Evolutionary conservation across 2,797 vertebrate genomes (phyloP), one percentile per base, ranked within the genome.

Genomic region (Melanotaenia nigrans): DNA sequence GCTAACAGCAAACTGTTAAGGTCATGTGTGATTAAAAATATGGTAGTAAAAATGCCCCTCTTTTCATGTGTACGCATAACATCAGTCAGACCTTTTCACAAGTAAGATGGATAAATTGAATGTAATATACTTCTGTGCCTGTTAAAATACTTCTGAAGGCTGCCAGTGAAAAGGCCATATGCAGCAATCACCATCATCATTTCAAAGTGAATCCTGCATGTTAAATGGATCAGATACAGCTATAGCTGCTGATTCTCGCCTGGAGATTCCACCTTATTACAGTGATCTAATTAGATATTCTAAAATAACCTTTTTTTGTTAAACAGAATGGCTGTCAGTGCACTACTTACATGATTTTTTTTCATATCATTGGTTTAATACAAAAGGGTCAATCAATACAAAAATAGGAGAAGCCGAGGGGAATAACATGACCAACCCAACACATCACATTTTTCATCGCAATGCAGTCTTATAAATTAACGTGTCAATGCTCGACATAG

Each of bases 271-370:
- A 55, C 69, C 73, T 77, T 78, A 75, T 79, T 82, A 68, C 53
- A 60, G 56, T 85, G 84, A 85, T 90, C 85, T 82, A 90, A 92
- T 92, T 88, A 87, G 69, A 84, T 75, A 81, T 42, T 88, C 76
- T 71, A 75, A 87, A 88, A 86, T 76, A 85, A 73, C 73, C 20
- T 47, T 65, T 86, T 73, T 73, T 80, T 59, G 49, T 55, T 35
- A n/a, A 22, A 45, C 61, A 14, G 55, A 84, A 79, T 73, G 72
- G 73, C 71, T 79, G 78, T 71, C 73, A 80, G 54, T 78, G 86
- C 64, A 75, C 73, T 32, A 55, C 60, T 76, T 77, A 47, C 53
- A 70, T 54, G 58, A 59, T 12, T 32, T 33, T 32, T 7, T 28
- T 53, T 53, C 22, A 53, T 55, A 42, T 42, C 32, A 30, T 13